Evolutionary conservation across 1,140 invertebrate genomes (phyloP).

Genomic region (Heterodera carotae): DNA sequence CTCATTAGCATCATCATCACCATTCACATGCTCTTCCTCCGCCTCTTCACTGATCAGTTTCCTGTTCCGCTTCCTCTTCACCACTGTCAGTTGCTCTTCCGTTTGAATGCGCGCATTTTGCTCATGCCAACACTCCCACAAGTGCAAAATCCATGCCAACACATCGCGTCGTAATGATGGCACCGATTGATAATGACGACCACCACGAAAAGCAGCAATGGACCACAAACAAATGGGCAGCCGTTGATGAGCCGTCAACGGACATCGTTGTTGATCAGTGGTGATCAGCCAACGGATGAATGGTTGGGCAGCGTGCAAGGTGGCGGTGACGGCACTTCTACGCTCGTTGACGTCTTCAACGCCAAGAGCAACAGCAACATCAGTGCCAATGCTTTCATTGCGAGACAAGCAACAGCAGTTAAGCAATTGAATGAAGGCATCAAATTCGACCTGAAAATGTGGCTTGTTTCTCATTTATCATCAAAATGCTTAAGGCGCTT

Average conservation of each 20-base stretch:
- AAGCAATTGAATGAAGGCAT: not conserved
- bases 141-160: constrained; percentile 19
- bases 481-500: too few relatives aligned
- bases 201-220: not conserved
- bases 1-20: not conserved
- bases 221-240: not conserved
- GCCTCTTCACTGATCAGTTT: not conserved
- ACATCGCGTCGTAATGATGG: not conserved
- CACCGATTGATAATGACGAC: not conserved
- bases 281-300: constrained; percentile 14
- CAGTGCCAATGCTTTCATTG: not conserved
- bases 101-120: constrained; percentile 13
- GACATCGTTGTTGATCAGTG: not conserved
- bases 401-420: not conserved
- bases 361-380: not conserved
- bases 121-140: constrained; percentile 25
- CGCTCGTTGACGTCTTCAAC: too few relatives aligned
- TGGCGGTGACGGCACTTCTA: too few relatives aligned
- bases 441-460: not conserved
- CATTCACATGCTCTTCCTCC: too few relatives aligned
- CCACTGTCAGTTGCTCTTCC: constrained; percentile 17
- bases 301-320: too few relatives aligned
- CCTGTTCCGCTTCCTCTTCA: not conserved
- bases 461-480: too few relatives aligned
- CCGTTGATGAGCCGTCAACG: not conserved